These are phyloP conservation scores for Tetraneura akinire DNA, from an alignment of 1,140 invertebrate genomes.

Conservation along the genomic window DNA sequence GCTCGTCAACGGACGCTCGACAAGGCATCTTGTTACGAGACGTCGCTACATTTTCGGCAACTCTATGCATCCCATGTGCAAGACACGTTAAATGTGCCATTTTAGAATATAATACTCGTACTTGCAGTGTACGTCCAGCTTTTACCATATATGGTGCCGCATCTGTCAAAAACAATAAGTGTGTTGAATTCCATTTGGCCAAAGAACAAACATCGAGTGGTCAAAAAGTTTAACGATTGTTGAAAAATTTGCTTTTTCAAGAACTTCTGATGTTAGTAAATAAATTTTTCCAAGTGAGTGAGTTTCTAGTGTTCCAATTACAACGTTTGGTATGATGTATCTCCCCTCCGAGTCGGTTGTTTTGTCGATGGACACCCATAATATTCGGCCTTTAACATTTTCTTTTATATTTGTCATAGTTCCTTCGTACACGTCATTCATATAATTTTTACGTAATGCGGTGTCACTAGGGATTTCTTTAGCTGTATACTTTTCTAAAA, in stretches of 20 bases:
- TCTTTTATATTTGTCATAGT: background rate
- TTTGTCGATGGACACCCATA: background rate
- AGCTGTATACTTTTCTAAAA: too few relatives aligned
- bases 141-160: background rate
- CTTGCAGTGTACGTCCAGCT: background rate
- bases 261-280: slow-evolving; percentile 1
- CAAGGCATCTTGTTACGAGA: too few relatives aligned
- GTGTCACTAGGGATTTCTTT: too few relatives aligned
- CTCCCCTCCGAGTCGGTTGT: background rate
- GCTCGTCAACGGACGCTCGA: too few relatives aligned
- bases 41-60: background rate
- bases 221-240: background rate
- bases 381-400: background rate
- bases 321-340: slow-evolving; percentile 15
- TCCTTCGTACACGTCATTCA: background rate
- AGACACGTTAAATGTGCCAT: background rate
- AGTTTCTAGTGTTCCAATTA: slow-evolving; percentile 1
- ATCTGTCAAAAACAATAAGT: background rate
- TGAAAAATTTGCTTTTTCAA: slow-evolving; percentile 5
- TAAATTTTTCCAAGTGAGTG: background rate
- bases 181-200: background rate
- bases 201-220: background rate
- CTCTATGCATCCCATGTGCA: background rate
- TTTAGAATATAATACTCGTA: background rate
- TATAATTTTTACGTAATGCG: too few relatives aligned